Evolutionary conservation across 2,888 invertebrate species (phyloP).

Genomic region (Agrotis exclamationis): DNA sequence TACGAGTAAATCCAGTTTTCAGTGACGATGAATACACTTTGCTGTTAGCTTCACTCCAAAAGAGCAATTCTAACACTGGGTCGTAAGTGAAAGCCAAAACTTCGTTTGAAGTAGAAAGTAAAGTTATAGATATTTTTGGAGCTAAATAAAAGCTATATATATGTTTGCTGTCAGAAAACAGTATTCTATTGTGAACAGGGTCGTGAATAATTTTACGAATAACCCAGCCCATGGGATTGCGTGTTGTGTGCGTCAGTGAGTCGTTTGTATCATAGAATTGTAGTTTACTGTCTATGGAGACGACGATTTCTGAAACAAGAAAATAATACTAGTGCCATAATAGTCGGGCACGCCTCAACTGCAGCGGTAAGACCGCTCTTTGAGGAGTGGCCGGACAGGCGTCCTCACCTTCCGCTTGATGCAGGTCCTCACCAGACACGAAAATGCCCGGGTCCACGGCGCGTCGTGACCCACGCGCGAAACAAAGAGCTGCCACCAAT

Average conservation of each 20-base stretch:
- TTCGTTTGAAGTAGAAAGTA: neutral
- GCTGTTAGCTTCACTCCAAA: neutral
- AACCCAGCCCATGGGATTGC: too few relatives aligned
- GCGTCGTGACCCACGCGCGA: too few relatives aligned
- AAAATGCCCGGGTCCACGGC: too few relatives aligned
- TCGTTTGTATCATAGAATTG: neutral
- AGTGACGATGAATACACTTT: neutral
- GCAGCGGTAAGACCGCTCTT: too few relatives aligned
- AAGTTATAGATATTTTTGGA: neutral
- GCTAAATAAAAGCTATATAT: neutral
- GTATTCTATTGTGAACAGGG: conserved; percentile 1
- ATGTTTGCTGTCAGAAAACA: neutral
- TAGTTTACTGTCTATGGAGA: neutral
- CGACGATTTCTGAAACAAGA: neutral
- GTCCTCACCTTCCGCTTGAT: too few relatives aligned
- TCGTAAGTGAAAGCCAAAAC: neutral
- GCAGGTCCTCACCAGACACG: too few relatives aligned
- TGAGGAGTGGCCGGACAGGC: too few relatives aligned
- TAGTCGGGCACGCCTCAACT: too few relatives aligned
- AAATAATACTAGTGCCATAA: too few relatives aligned
- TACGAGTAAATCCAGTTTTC: neutral
- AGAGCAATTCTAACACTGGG: neutral
- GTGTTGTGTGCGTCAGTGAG: neutral
- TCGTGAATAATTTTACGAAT: neutral
- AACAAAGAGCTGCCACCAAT: too few relatives aligned